Percentiles rank a stretch among this genome's conserved stretches.
Evolutionary conservation across 2,888 invertebrate species (phyloP).

Genomic region (Drosophila mimica): DNA sequence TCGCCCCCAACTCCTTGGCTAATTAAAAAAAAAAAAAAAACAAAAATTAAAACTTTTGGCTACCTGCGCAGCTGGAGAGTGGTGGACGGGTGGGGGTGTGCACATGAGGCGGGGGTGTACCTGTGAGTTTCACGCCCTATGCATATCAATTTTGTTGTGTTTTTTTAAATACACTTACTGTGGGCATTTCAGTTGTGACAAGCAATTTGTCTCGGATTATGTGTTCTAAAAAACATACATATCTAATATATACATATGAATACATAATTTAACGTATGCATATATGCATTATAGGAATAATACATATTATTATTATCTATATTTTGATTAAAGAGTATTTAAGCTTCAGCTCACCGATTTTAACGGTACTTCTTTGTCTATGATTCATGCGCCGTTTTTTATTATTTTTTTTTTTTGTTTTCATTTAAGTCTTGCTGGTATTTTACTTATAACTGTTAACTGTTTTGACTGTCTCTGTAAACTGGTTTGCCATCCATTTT

Average conservation of each 20-base stretch:
- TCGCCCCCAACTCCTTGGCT: constrained; percentile 46
- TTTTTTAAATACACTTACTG: constrained; percentile 26
- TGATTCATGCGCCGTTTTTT: constrained; percentile 55
- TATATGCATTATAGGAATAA: not conserved
- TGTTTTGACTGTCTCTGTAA: constrained; percentile 54
- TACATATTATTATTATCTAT: not conserved
- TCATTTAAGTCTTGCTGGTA: constrained; percentile 19
- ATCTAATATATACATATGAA: not conserved
- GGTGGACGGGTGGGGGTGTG: not conserved
- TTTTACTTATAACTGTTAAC: constrained; percentile 33
- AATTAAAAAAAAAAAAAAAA: constrained; percentile 63
- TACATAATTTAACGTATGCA: not conserved
- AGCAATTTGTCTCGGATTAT: not conserved
- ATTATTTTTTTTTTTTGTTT: constrained; percentile 13
- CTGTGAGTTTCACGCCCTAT: constrained; percentile 56
- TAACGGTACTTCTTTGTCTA: constrained; percentile 40
- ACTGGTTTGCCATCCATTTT: constrained; percentile 66
- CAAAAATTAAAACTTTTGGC: constrained; percentile 47
- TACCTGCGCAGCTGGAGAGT: not conserved
- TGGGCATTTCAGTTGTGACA: not conserved
- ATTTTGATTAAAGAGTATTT: constrained; percentile 1
- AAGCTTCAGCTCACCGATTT: not conserved
- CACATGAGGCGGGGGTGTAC: not conserved
- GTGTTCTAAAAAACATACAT: not conserved
- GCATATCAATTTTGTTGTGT: constrained; percentile 66